These are phyloP conservation scores for Kradibia gibbosae DNA, from an alignment of 1,140 invertebrate species.

Conservation along the genomic window DNA sequence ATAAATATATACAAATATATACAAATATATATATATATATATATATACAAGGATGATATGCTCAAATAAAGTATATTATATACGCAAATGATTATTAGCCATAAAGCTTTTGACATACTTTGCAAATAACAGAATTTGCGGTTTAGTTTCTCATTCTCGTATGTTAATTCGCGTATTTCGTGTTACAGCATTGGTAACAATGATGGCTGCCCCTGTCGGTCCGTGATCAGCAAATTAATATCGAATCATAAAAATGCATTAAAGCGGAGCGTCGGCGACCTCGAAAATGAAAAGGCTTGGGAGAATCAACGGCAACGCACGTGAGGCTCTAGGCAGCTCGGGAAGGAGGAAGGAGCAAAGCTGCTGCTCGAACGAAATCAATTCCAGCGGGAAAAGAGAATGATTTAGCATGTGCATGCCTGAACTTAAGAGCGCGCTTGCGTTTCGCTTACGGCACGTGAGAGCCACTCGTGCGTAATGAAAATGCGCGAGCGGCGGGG, in stretches of 20 bases:
- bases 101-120: conserved; percentile 17
- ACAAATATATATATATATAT: too few relatives aligned
- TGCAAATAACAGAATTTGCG: conserved; percentile 10
- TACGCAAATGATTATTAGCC: not conserved
- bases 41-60: too few relatives aligned
- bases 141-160: not conserved
- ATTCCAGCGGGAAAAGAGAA: not conserved
- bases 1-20: too few relatives aligned
- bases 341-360: not conserved
- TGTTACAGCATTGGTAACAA: not conserved
- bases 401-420: conserved; percentile 5
- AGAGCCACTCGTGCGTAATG: conserved; percentile 24
- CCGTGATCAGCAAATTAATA: not conserved
- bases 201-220: not conserved
- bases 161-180: not conserved
- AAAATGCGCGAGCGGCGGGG: not conserved
- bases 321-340: not conserved
- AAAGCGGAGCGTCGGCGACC: not conserved
- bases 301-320: not conserved
- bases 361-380: not conserved
- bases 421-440: not conserved
- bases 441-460: not conserved
- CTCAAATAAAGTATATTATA: not conserved
- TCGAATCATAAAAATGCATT: not conserved
- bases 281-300: not conserved